Base-by-base conservation (phyloP, 2,797 vertebrate species). In the Fratercula arctica region DNA sequence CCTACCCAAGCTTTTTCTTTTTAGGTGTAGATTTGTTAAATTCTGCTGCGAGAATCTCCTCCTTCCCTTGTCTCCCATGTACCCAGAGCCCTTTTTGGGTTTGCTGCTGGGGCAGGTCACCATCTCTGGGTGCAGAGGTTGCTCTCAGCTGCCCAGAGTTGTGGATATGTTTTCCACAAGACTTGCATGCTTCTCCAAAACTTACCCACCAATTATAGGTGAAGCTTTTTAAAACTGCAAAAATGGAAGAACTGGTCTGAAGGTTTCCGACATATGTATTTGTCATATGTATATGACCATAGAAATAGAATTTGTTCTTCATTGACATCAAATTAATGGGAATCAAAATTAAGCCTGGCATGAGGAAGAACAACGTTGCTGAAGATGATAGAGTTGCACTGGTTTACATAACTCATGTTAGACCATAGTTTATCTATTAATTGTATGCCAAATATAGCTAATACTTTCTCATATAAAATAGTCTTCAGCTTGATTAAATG, bases 31-130 rank as follows among this genome's bases (percentile, higher is more conserved):
- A 64, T 57, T 41, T 35, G 18, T 63, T 45, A 13, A 68, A 35
- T 63, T 63, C 31, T 73, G 33, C 43, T 73, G 29, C 0, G 2
- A 61, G 33, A 63, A 11, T 63, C 54, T 56, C 24, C 9, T 43
- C 39, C 50, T 29, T 31, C 29, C 20, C 43, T 60, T 0, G 0
- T 17, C 57, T 85, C 25, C 73, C 0, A 1, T 2, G 0, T n/a
- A 9, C 59, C 35, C 33, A 26, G 74, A 80, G 41, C 35, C 35
- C 35, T 60, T 48, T 60, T 64, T 4, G 16, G 41, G 35, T 29
- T 57, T 46, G 11, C 59, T 54, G 26, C 50, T 51, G 63, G 56
- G 68, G 18, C 29, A 57, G 15, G 43, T 68, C 33, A 14, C 43
- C 4, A 0, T 45, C 29, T 59, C 21, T 25, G 29, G 43, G 20